These are phyloP conservation scores for Dysmachus trigonus DNA, from an alignment of 2,888 invertebrate genomes.

Conservation along the genomic window DNA sequence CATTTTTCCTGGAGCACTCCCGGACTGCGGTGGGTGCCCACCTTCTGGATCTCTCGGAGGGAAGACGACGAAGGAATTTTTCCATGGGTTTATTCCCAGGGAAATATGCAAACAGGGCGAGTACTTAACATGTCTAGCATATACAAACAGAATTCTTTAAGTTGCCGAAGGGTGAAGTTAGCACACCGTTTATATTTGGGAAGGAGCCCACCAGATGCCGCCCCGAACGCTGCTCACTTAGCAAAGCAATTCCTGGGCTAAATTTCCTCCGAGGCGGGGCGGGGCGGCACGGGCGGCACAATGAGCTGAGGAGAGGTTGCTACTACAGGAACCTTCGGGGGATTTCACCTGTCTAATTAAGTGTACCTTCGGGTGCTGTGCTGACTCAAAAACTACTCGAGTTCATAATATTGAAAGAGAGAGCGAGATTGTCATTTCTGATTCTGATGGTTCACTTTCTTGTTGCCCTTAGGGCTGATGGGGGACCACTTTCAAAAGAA, in stretches of 20 bases:
- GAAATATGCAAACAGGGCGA: constrained; percentile 37
- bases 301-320: constrained; percentile 3
- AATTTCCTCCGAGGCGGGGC: constrained; percentile 28
- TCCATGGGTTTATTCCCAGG: constrained; percentile 8
- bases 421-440: not conserved
- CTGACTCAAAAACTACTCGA: not conserved
- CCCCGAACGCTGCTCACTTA: not conserved
- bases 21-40: not conserved
- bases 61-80: not conserved
- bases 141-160: constrained; percentile 38
- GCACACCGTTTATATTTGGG: constrained; percentile 23
- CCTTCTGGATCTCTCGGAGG: not conserved
- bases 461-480: not conserved
- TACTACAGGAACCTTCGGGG: not conserved
- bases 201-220: not conserved
- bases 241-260: constrained; percentile 17
- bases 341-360: not conserved
- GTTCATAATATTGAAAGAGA: not conserved
- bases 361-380: not conserved
- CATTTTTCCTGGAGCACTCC: not conserved
- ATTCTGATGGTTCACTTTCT: not conserved
- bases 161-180: constrained; percentile 39
- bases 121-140: constrained; percentile 33
- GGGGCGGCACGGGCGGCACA: too few relatives aligned
- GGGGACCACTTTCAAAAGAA: not conserved